Conservation (phyloP, 2,888 invertebrate species). For the Eupithecia pulchellata region DNA sequence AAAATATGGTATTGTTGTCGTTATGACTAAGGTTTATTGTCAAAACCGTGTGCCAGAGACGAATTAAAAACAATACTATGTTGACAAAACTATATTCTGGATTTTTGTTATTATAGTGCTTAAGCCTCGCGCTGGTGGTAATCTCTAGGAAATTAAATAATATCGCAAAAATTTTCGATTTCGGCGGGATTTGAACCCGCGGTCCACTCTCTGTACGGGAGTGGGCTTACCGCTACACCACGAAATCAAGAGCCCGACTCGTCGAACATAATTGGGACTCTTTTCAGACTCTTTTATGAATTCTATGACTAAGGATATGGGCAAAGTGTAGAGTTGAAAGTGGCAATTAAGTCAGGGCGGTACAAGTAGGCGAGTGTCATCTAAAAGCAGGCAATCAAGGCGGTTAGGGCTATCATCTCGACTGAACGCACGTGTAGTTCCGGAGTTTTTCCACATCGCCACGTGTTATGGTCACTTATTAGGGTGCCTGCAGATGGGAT, state of each 20-base stretch:
- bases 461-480: constrained; percentile 3
- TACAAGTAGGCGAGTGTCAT: not conserved
- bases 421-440: constrained; percentile 7
- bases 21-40: no score
- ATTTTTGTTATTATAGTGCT: no score
- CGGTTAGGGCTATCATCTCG: not conserved
- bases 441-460: constrained; percentile 5
- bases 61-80: not conserved
- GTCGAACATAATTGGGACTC: no score
- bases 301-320: not conserved
- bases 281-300: no score
- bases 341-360: not conserved
- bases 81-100: not conserved
- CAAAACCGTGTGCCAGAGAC: not conserved
- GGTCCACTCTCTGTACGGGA: no score
- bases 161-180: no score
- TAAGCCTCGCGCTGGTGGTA: no score
- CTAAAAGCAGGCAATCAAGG: constrained; percentile 1
- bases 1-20: no score
- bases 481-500: not conserved
- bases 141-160: no score
- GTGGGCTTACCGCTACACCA: no score
- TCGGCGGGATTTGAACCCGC: no score
- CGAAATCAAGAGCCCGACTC: no score
- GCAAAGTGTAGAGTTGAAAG: not conserved